Conservation (phyloP, 2,113 vertebrate genomes). For the Nematolebias whitei region DNA sequence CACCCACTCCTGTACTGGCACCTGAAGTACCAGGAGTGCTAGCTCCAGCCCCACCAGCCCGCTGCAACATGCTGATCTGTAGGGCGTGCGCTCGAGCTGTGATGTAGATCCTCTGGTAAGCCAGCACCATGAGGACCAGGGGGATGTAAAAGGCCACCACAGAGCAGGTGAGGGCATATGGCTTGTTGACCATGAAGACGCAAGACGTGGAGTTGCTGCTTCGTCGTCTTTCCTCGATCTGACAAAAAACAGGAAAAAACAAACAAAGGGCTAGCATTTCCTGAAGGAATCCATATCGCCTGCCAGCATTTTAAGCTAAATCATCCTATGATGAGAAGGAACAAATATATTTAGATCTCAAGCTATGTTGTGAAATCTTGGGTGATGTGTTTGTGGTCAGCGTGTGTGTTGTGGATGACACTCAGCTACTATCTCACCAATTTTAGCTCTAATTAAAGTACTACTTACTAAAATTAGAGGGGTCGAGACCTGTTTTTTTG, state of each 20-base stretch:
- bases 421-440: too few relatives aligned
- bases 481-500: too few relatives aligned
- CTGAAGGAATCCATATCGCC: too few relatives aligned
- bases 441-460: too few relatives aligned
- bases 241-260: constrained; percentile 8
- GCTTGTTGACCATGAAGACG: constrained; percentile 99
- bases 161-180: constrained; percentile 96
- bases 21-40: constrained; percentile 6
- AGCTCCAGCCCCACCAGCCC: constrained; percentile 83
- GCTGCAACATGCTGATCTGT: constrained; percentile 91
- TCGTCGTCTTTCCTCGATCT: constrained; percentile 90
- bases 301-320: neutral
- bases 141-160: constrained; percentile 99
- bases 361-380: too few relatives aligned
- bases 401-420: too few relatives aligned
- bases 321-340: neutral
- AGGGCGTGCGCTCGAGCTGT: constrained; percentile 92
- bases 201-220: constrained; percentile 91
- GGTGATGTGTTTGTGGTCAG: too few relatives aligned
- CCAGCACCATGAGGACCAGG: constrained; percentile 94
- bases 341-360: too few relatives aligned
- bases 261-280: neutral
- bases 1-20: neutral
- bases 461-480: too few relatives aligned
- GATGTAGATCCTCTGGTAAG: constrained; percentile 97